phyloP scores from a whole-genome alignment of 2,888 invertebrate genomes.

The Ophraella communa region DNA sequence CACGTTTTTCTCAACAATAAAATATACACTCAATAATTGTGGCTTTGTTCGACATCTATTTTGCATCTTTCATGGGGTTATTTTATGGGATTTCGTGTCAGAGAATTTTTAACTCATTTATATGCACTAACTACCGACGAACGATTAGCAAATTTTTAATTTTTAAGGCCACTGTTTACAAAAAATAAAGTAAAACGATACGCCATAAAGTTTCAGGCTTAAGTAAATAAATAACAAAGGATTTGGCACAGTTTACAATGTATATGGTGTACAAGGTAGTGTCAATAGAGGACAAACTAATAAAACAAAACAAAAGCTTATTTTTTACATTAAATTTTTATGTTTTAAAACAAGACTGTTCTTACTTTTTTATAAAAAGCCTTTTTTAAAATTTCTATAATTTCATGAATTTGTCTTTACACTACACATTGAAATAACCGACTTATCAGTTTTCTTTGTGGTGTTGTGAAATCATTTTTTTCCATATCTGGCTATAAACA shows the following conservation, averaged over 20 bases:
- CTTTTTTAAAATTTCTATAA: no score
- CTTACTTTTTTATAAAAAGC: no score
- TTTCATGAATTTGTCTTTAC: no score
- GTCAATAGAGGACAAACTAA: background rate
- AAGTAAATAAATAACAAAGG: background rate
- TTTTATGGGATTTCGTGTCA: constrained; percentile 26
- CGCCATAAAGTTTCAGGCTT: background rate
- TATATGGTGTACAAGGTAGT: background rate
- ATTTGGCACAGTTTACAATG: background rate
- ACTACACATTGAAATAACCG: no score
- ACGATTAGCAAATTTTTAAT: constrained; percentile 14
- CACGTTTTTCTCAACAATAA: constrained; percentile 23
- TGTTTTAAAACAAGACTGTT: no score
- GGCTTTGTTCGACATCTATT: constrained; percentile 30
- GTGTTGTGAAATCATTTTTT: no score
- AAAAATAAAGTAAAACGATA: background rate
- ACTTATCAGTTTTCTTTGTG: no score
- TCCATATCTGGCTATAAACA: no score
- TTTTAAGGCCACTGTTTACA: background rate
- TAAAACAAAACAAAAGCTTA: no score
- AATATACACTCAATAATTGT: constrained; percentile 24
- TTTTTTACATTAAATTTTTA: no score
- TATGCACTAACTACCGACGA: constrained; percentile 2
- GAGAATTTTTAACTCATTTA: constrained; percentile 17
- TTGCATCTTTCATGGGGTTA: constrained; percentile 26